Evolutionary conservation across 2,888 invertebrate genomes (phyloP).

Genomic region (Parelbella ahira): DNA sequence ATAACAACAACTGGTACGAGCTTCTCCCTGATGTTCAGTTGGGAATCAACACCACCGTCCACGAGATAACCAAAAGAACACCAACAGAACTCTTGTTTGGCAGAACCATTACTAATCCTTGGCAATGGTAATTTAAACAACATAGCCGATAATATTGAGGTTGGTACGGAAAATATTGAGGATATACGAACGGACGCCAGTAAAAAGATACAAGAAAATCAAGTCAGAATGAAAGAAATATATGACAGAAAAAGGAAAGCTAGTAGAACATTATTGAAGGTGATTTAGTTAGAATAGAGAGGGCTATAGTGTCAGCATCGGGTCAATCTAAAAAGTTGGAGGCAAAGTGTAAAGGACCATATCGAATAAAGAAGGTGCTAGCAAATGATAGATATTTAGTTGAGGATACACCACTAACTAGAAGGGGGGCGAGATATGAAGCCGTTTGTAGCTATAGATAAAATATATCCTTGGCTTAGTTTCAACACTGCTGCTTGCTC

Average conservation of each 20-base stretch:
- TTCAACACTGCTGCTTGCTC: slow-evolving; percentile 9
- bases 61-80: slow-evolving; percentile 3
- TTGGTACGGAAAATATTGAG: no score
- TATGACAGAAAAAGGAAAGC: neutral
- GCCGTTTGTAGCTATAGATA: slow-evolving; percentile 29
- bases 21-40: slow-evolving; percentile 3
- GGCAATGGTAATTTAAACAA: no score
- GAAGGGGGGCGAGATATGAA: slow-evolving; percentile 29
- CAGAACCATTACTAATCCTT: no score
- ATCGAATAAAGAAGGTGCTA: slow-evolving; percentile 31
- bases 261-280: neutral
- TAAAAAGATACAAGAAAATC: neutral
- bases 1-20: slow-evolving; percentile 11
- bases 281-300: neutral
- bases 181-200: no score
- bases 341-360: slow-evolving; percentile 30
- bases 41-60: slow-evolving; percentile 13
- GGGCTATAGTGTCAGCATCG: neutral
- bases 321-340: slow-evolving; percentile 29
- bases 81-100: slow-evolving; percentile 16
- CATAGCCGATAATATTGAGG: no score
- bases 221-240: neutral
- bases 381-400: slow-evolving; percentile 32
- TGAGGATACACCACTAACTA: slow-evolving; percentile 34
- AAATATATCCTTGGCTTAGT: slow-evolving; percentile 34